Evolutionary conservation across 2,797 vertebrate genomes (phyloP), one percentile per base, ranked within the genome.

Genomic region (Etheostoma perlongum): DNA sequence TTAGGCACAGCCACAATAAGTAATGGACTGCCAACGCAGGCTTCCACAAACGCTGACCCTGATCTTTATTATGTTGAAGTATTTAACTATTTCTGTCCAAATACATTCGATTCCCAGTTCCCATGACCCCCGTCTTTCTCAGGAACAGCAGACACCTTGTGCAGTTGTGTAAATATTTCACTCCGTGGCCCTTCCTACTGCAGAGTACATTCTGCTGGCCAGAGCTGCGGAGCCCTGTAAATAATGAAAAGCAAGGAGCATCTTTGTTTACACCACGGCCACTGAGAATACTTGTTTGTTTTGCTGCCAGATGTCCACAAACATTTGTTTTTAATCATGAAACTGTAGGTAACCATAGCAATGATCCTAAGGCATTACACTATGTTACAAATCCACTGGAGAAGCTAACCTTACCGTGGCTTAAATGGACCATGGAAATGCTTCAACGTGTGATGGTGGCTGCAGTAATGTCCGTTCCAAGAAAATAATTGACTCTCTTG

Each of bases 81-180:
- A 25, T 49, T 70, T 52, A 36, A 36, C 19, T 52, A 5, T 64
- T 27, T 81, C 19, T 52, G 51, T 27, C 33, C 18, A 36, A 76
- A 33, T 2, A 33, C 16, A 30, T n/a, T 12, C 0, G 1, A 7
- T 33, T 5, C 2, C 18, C 40, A 59, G 15, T 6, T 55, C 21
- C 21, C 19, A 21, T 42, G 33, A 15, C 13, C 33, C 1, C n/a
- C 8, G 40, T 18, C 0, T 25, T 19, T 18, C 33, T 40, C 60
- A 57, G 66, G 52, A 51, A 4, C 76, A n/a, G 66, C 70, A 55
- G 21, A 33, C 21, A 9, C 47, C 51, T 47, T 3, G 4, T 16
- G 55, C 14, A 42, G 33, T 0, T 0, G 19, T 23, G 65, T 67
- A 72, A 76, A 81, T 76, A 68, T 63, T 79, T 76, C 18, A 68